A percentile compares a stretch with the other conserved stretches of the same genome.
phyloP scores from a whole-genome alignment of 2,113 vertebrate genomes.

The Struthio camelus region DNA sequence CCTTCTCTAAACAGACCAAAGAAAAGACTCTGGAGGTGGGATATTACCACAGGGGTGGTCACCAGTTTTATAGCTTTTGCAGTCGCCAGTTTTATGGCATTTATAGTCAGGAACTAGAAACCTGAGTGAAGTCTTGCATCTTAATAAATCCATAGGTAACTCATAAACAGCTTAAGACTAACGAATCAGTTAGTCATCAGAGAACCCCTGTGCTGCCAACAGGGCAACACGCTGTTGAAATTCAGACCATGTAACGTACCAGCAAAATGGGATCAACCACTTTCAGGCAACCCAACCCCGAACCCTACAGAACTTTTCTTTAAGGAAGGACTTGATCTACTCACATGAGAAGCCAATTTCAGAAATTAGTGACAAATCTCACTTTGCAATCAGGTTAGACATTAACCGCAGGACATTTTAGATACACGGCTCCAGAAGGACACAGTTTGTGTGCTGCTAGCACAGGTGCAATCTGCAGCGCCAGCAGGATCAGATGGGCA shows the following conservation, averaged over 20 bases:
- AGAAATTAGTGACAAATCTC: neutral
- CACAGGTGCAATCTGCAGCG: constrained; percentile 17
- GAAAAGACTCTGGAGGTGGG: constrained; percentile 11
- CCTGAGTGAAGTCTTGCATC: neutral
- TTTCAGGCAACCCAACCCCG: neutral
- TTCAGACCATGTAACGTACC: neutral
- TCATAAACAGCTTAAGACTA: neutral
- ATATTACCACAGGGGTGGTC: neutral
- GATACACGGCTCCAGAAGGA: neutral
- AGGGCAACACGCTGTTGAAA: neutral
- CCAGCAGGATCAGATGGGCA: constrained; percentile 47
- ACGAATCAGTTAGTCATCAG: neutral
- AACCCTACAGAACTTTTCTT: neutral
- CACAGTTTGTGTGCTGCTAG: neutral
- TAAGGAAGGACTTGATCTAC: neutral
- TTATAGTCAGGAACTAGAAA: neutral
- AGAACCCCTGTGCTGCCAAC: neutral
- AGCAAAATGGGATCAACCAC: neutral
- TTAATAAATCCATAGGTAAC: neutral
- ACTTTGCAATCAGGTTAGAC: constrained; percentile 27
- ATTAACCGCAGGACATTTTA: neutral
- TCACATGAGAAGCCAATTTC: neutral
- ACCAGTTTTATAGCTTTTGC: no score
- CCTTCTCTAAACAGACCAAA: constrained; percentile 23
- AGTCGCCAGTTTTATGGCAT: no score